Percentiles rank a stretch among this genome's conserved stretches.
Evolutionary conservation across 2,888 invertebrate species (phyloP).

Genomic region (Lasiommata megera): DNA sequence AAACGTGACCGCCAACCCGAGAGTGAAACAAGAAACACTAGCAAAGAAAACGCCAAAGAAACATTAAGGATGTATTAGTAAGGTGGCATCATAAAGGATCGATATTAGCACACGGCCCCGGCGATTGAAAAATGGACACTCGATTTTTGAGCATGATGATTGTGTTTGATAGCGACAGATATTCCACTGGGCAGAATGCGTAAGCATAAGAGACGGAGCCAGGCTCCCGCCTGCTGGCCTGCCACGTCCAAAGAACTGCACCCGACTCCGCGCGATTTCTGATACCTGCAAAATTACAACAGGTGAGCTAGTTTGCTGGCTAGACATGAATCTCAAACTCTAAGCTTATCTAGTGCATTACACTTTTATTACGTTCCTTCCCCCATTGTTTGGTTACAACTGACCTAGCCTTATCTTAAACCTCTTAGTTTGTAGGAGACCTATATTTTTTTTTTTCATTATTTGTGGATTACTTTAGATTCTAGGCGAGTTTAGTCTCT

Average conservation of each 20-base stretch:
- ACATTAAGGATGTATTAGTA: conserved; percentile 72
- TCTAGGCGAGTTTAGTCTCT: no score
- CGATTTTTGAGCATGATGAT: conserved; percentile 69
- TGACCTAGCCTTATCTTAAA: no score
- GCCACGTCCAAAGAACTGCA: conserved; percentile 63
- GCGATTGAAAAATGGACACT: conserved; percentile 78
- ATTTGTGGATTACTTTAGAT: no score
- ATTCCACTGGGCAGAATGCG: conserved; percentile 75
- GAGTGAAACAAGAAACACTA: conserved; percentile 59
- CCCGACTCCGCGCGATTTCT: conserved; percentile 63
- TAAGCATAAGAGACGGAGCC: conserved; percentile 76
- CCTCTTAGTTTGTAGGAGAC: no score
- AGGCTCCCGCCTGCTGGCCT: conserved; percentile 74
- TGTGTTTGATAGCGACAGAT: conserved; percentile 69
- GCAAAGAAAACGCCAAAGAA: conserved; percentile 79
- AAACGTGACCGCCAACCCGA: conserved; percentile 58
- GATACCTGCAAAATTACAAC: conserved; percentile 58
- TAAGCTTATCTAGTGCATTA: no score
- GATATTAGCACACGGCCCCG: conserved; percentile 75
- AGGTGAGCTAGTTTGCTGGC: conserved; percentile 47
- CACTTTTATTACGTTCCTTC: no score
- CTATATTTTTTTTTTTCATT: no score
- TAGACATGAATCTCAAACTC: no score
- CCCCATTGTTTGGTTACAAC: no score
- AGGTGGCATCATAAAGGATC: conserved; percentile 66